Evolutionary conservation across 2,113 vertebrate genomes (phyloP), one percentile per base, ranked within the genome.

Genomic region (Cyprinus carpio): DNA sequence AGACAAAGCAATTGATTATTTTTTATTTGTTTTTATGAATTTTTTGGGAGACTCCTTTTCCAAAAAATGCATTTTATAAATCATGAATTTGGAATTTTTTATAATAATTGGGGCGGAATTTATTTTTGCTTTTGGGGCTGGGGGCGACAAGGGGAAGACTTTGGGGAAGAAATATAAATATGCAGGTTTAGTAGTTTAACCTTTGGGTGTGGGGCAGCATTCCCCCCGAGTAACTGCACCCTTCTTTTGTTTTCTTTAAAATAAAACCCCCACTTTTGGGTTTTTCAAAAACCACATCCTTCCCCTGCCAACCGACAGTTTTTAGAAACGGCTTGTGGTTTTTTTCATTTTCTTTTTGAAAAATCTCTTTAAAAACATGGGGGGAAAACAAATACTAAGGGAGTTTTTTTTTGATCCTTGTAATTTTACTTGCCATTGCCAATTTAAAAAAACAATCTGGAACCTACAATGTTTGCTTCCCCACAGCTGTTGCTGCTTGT

Each of bases 221-320:
- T 86, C 72, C 40, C 82, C 49, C 18, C 16, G 43, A 78, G 71
- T 65, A 51, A 34, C 60, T 78, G 69, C 49, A 23, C 67, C 62
- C 77, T 84, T 79, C 69, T 84, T 75, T 54, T 20, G 31, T 81
- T 27, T 79, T 75, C 82, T 84, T 86, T 84, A 86, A n/a, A n/a
- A n/a, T n/a, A 88, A 88, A 77, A 86, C 82, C 25, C 87, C 54
- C 64, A 13, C 27, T n/a, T 82, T 18, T 69, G 31, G n/a, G 75
- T 76, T 85, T 86, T 86, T 82, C 40, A 84, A 62, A 25, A 16
- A 74, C 87, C 85, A 62, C 85, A 85, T 88, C 87, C 83, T 79
- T 18, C 34, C 82, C 10, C 37, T 77, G 84, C 84, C 75, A 86
- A 49, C 75, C 49, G 81, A 82, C 25, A 69, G 76, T 86, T 76